A percentile compares a stretch with the other conserved stretches of the same genome.
Conservation (phyloP, 2,797 vertebrate species). For the Lutjanus campechanus region DNA sequence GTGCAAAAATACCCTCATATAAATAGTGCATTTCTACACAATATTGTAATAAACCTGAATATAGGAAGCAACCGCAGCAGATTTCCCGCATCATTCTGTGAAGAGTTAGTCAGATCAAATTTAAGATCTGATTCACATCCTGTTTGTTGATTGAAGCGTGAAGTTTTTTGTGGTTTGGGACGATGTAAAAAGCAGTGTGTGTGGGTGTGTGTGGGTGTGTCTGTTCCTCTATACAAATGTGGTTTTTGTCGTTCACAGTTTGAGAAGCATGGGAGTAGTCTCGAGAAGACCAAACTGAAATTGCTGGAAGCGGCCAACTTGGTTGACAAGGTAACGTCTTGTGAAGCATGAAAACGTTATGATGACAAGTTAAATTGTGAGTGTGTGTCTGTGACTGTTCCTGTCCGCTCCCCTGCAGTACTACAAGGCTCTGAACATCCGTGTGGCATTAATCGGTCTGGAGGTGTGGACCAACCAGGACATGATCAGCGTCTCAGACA, state of each 20-base stretch:
- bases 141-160: conserved; percentile 8
- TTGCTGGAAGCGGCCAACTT: conserved; percentile 94
- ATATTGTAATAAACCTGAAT: not conserved
- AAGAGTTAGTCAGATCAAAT: not conserved
- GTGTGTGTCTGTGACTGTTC: not conserved
- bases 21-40: not conserved
- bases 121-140: conserved; percentile 30
- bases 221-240: conserved; percentile 32
- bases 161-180: conserved; percentile 10
- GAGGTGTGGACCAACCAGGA: conserved; percentile 93
- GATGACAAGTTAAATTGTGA: not conserved
- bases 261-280: conserved; percentile 87
- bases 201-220: conserved; percentile 10
- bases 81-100: not conserved
- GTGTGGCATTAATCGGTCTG: conserved; percentile 94
- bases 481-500: conserved; percentile 89
- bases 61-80: not conserved
- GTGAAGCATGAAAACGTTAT: not conserved
- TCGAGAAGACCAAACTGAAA: conserved; percentile 88
- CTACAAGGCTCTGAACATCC: conserved; percentile 93
- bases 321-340: conserved; percentile 92
- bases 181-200: not conserved
- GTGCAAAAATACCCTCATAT: no score
- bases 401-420: conserved; percentile 82
- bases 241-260: conserved; percentile 85